Evolutionary conservation across 2,888 invertebrate species (phyloP).

Genomic region (Trilocha varians): DNA sequence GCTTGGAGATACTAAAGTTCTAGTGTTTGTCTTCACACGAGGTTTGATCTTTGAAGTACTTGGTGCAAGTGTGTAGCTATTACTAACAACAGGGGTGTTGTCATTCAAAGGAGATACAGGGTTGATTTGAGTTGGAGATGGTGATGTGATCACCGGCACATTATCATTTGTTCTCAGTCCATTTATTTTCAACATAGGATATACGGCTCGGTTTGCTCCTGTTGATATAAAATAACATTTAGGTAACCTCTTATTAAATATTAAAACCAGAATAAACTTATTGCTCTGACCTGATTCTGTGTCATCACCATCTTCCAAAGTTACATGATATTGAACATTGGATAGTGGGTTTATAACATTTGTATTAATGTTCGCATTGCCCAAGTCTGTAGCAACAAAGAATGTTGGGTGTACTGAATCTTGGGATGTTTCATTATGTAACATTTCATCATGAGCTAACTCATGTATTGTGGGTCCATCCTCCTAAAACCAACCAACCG

Average conservation of each 20-base stretch:
- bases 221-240: conserved; percentile 7
- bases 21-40: conserved; percentile 21
- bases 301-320: conserved; percentile 63
- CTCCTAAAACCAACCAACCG: conserved; percentile 40
- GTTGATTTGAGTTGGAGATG: conserved; percentile 33
- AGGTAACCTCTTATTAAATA: not conserved
- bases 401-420: conserved; percentile 37
- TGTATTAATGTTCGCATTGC: conserved; percentile 17
- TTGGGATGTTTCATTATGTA: conserved; percentile 44
- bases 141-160: conserved; percentile 34
- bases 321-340: conserved; percentile 51
- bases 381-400: conserved; percentile 40
- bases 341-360: conserved; percentile 30
- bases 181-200: conserved; percentile 27
- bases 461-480: conserved; percentile 70
- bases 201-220: conserved; percentile 36
- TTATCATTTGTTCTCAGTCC: conserved; percentile 24
- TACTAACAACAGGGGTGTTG: conserved; percentile 22
- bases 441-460: conserved; percentile 57
- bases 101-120: conserved; percentile 27
- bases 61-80: conserved; percentile 26
- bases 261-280: not conserved
- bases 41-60: conserved; percentile 35
- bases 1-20: conserved; percentile 30
- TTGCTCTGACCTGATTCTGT: conserved; percentile 36